Evolutionary conservation across 2,113 vertebrate species (phyloP).

Genomic region (Catharus fuscescens): DNA sequence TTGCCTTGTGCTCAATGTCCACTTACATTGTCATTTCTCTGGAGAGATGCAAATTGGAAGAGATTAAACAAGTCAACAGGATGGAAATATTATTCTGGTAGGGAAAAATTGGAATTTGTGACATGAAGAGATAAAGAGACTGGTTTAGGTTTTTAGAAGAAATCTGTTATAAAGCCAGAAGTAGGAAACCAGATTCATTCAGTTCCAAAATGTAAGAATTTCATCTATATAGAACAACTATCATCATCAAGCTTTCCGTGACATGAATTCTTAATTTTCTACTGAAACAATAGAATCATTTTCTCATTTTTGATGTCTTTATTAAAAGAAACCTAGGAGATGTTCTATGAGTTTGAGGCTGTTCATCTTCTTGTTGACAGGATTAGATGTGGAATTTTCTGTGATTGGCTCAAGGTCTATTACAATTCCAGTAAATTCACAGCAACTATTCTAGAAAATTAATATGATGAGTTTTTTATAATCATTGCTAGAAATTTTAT

Average conservation of each 20-base stretch:
- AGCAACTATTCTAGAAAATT: neutral
- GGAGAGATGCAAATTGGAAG: neutral
- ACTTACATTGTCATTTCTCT: neutral
- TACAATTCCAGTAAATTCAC: neutral
- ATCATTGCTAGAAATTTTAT: neutral
- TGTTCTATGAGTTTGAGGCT: neutral
- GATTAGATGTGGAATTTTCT: neutral
- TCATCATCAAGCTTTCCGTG: neutral
- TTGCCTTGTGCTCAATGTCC: neutral
- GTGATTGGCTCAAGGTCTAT: neutral
- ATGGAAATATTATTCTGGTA: neutral
- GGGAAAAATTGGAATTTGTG: neutral
- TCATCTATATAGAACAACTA: neutral
- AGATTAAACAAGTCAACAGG: neutral
- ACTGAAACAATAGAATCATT: neutral
- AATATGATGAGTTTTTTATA: neutral
- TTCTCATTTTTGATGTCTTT: neutral
- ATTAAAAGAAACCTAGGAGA: neutral
- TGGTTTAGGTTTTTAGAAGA: neutral
- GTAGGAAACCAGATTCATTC: neutral
- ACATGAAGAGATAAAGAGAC: neutral
- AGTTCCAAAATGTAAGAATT: neutral
- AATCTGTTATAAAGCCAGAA: neutral
- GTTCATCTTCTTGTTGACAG: neutral
- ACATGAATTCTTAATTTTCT: neutral